Percentiles rank a stretch among this genome's conserved stretches.
phyloP scores from a whole-genome alignment of 2,113 vertebrate species.

The Pogonocichla stellata region DNA sequence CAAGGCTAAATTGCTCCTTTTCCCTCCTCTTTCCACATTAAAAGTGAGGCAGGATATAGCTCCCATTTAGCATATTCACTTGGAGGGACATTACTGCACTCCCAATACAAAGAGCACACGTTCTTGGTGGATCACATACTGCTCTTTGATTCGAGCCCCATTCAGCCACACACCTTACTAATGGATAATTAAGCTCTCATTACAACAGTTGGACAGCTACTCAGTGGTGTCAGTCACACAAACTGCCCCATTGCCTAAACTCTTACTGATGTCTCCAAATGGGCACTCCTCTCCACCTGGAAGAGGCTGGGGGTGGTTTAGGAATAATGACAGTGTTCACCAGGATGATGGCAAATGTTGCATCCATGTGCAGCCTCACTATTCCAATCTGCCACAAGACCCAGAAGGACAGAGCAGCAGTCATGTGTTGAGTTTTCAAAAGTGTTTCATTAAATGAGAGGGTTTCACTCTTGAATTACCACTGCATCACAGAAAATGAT shows the following conservation, averaged over 20 bases:
- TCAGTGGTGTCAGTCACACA: not conserved
- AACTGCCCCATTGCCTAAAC: not conserved
- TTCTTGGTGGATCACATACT: not conserved
- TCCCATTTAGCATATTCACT: not conserved
- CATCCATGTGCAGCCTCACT: not conserved
- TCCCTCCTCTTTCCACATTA: not conserved
- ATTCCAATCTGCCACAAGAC: not conserved
- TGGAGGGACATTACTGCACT: not conserved
- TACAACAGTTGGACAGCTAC: not conserved
- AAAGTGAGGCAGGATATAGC: not conserved
- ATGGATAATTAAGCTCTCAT: not conserved
- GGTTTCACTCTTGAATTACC: not conserved
- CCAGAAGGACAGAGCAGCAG: not conserved
- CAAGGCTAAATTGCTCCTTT: not conserved
- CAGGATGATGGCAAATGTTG: rapidly evolving
- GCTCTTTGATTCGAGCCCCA: not conserved
- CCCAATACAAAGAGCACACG: rapidly evolving
- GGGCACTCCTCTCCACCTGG: not conserved
- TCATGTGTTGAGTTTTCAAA: not conserved
- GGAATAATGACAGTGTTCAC: not conserved
- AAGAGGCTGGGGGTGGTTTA: not conserved
- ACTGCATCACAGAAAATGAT: not conserved
- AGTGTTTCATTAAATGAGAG: not conserved
- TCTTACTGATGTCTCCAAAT: not conserved
- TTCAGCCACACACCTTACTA: not conserved